Conservation (phyloP, 2,888 invertebrate genomes). For the Eupeodes luniger region DNA sequence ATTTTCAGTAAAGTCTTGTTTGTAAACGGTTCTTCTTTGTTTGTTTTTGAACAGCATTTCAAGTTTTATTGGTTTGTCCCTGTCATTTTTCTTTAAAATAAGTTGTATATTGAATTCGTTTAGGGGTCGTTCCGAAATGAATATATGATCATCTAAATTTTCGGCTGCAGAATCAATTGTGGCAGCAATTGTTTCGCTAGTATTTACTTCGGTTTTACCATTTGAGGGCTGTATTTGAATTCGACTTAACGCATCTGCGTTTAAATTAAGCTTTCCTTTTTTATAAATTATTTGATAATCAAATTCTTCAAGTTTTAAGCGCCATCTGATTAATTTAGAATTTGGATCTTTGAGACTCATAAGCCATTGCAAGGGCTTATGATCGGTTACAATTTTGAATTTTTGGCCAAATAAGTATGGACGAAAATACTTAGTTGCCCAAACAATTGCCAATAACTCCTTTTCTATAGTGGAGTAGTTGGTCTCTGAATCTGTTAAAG, state of each 20-base stretch:
- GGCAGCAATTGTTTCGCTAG: too few relatives aligned
- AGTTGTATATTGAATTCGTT: neutral
- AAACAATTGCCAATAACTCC: neutral
- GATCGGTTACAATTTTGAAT: neutral
- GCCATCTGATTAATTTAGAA: neutral
- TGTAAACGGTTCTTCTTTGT: conserved; percentile 2
- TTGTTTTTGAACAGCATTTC: too few relatives aligned
- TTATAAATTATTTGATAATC: neutral
- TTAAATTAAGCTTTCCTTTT: too few relatives aligned
- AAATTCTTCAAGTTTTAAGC: neutral
- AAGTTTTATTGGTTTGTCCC: too few relatives aligned
- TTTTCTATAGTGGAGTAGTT: conserved; percentile 3
- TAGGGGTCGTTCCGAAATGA: neutral
- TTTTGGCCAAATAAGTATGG: neutral
- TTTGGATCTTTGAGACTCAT: neutral
- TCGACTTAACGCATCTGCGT: too few relatives aligned
- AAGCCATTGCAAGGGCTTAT: neutral
- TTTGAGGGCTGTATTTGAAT: too few relatives aligned
- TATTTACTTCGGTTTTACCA: too few relatives aligned
- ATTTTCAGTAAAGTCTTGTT: neutral
- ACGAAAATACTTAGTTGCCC: neutral
- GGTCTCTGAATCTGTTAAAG: conserved; percentile 3
- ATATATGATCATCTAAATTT: conserved; percentile 2
- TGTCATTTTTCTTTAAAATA: too few relatives aligned
- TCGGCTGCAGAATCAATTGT: too few relatives aligned